These are phyloP conservation scores for Sphaeramia orbicularis DNA, from an alignment of 2,797 vertebrate genomes.

Conservation along the genomic window DNA sequence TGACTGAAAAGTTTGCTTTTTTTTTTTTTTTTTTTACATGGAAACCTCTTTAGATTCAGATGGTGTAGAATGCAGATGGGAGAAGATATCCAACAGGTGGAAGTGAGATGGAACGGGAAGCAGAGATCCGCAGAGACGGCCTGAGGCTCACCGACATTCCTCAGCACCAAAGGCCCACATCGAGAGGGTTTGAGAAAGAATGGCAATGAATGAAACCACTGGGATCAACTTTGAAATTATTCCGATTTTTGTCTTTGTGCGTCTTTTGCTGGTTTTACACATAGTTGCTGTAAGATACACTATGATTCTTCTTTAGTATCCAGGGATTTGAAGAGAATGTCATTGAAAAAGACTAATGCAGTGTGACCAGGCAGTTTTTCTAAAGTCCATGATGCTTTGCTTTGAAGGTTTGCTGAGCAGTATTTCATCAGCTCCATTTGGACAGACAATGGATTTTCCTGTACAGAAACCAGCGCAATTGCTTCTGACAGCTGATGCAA, in stretches of 20 bases:
- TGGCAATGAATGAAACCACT: conserved; percentile 20
- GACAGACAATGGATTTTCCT: conserved; percentile 15
- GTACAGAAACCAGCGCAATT: conserved; percentile 26
- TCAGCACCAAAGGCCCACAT: conserved; percentile 33
- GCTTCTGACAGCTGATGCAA: conserved; percentile 60
- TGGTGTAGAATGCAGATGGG: conserved; percentile 26
- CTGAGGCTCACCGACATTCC: conserved; percentile 54
- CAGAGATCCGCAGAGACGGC: conserved; percentile 49
- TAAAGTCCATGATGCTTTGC: background rate
- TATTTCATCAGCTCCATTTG: conserved; percentile 28
- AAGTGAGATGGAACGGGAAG: conserved; percentile 60
- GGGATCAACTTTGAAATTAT: conserved; percentile 34
- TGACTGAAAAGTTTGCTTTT: too few species aligned
- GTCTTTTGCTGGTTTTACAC: background rate
- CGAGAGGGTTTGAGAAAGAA: conserved; percentile 14
- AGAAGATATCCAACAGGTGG: conserved; percentile 63
- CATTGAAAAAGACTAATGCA: conserved; percentile 21
- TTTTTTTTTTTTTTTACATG: too few species aligned
- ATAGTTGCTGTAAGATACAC: conserved; percentile 8
- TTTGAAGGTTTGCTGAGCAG: background rate
- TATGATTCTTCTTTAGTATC: conserved; percentile 28
- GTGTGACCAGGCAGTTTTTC: conserved; percentile 5
- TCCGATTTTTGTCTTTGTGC: conserved; percentile 21
- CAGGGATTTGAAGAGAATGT: conserved; percentile 27
- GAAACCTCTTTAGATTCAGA: too few species aligned